Evolutionary conservation across 30 jellyfish, hydroid and myxozoan species (phyloP).

Genomic region (Chrysaora quinquecirrha): DNA sequence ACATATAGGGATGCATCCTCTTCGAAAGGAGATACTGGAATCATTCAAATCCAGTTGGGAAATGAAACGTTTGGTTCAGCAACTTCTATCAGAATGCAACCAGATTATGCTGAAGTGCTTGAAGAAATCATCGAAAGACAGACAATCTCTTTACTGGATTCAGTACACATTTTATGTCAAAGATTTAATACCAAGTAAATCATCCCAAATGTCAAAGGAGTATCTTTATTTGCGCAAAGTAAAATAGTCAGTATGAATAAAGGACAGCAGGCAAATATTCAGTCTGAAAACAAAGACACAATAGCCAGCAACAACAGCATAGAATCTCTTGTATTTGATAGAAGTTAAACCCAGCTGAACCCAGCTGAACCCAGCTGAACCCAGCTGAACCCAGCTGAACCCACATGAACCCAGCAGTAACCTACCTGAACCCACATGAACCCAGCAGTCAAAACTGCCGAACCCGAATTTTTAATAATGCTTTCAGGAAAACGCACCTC

Average conservation of each 20-base stretch:
- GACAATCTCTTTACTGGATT: neutral
- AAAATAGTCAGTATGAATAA: neutral
- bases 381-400: no score
- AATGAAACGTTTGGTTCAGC: neutral
- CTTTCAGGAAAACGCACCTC: no score
- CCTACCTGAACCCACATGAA: no score
- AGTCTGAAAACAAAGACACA: neutral
- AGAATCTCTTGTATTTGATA: no score
- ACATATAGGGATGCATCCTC: constrained; percentile 7
- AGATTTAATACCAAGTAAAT: neutral
- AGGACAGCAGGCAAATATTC: neutral
- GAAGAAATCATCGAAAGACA: neutral
- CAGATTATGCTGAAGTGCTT: neutral
- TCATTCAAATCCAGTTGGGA: neutral
- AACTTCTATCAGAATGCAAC: neutral
- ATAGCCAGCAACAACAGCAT: constrained; percentile 24
- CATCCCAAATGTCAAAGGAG: constrained; percentile 18
- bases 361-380: no score
- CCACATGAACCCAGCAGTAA: no score
- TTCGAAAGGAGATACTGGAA: neutral
- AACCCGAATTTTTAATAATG: no score
- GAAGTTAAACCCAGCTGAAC: no score
- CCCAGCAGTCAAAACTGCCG: no score
- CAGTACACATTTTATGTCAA: constrained; percentile 3
- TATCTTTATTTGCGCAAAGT: constrained; percentile 10